Evolutionary conservation across 2,888 invertebrate species (phyloP), one percentile per base, ranked within the genome.

Genomic region (Cantharis rustica): DNA sequence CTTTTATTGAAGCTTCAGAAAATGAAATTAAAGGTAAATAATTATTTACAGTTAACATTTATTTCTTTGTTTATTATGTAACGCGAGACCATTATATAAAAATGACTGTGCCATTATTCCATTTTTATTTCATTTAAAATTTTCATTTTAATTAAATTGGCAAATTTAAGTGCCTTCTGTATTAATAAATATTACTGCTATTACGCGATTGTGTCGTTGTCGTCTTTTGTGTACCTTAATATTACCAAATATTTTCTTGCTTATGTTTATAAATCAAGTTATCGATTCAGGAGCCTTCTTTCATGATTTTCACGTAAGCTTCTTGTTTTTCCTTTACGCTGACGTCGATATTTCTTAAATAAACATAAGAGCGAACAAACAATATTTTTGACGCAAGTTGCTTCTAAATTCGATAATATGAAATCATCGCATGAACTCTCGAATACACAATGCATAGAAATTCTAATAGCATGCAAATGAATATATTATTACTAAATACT

Each of bases 11-110:
- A 81, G 85, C 85, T 79, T 85, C 84, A 62, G 86, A 87, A 79
- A 88, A 88, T 79, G 87, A 87, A 72, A 87, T 88, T 79, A 83
- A 84, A 86, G 87, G 87, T 87, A 83, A 76, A 68, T 70, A 31
- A 72, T 31, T 72, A 47, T 47, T 47, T 47, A 47, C n/a, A n/a
- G 47, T 47, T 47, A 47, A 47, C 47, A n/a, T 47, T 47, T 47
- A 47, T 47, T 47, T 47, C 47, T 47, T 47, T 47, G 47, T 47
- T 47, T 47, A 9, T 47, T 47, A n/a, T n/a, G 47, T 47, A 47
- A 47, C n/a, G 1, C 7, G 7, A 47, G n/a, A 47, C 47, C 47
- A 47, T 47, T 47, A 47, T 47, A 47, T 47, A 47, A 47, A 47
- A 47, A 2, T 7, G n/a, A 47, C 5, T 47, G n/a, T 47, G 47